Evolutionary conservation across 1,140 invertebrate genomes (phyloP).

Genomic region (Triops longicaudatus): DNA sequence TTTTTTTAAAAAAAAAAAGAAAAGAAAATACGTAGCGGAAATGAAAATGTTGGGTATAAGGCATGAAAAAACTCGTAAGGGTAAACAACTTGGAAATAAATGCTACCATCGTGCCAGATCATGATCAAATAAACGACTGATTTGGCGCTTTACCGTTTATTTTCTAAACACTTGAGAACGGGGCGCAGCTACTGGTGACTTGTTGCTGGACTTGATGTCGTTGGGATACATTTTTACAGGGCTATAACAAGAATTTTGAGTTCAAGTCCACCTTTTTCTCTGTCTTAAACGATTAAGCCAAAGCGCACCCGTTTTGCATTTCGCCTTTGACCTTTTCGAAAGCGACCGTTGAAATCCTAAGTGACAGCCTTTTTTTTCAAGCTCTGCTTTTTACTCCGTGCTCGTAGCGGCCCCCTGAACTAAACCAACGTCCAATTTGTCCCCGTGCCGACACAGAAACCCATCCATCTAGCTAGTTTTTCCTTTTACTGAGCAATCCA

Average conservation of each 20-base stretch:
- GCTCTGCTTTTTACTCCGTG: background rate
- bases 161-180: background rate
- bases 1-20: too few relatives aligned
- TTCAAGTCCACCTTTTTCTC: constrained; percentile 7
- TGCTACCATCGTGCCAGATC: background rate
- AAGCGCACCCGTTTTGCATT: constrained; percentile 14
- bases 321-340: constrained; percentile 11
- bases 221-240: background rate
- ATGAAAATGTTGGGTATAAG: background rate
- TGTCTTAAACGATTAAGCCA: background rate
- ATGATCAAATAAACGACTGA: constrained; percentile 4
- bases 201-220: too few relatives aligned
- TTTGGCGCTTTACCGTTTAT: constrained; percentile 15
- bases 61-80: background rate
- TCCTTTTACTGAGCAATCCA: background rate
- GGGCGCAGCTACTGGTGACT: background rate
- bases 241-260: background rate
- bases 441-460: background rate
- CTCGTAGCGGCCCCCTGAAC: background rate
- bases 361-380: background rate
- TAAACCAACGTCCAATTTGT: constrained; percentile 8
- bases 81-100: constrained; percentile 12
- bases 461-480: background rate
- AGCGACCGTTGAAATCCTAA: background rate
- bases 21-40: background rate